Percentiles rank a stretch among this genome's conserved stretches.
phyloP scores from a whole-genome alignment of 1,140 invertebrate genomes.

The Rhopalosiphum maidis region DNA sequence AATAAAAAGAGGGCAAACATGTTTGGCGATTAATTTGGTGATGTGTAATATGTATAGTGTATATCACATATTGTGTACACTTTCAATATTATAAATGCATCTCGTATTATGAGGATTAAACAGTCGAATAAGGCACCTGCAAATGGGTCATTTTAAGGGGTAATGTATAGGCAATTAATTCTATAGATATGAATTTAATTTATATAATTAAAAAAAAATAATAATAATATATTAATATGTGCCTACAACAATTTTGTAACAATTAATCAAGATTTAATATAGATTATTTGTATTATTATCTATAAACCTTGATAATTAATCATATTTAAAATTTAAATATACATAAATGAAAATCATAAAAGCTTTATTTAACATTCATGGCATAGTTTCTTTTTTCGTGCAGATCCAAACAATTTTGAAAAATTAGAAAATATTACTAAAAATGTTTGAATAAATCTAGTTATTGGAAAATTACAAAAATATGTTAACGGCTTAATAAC shows the following conservation, averaged over 20 bases:
- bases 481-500: background rate
- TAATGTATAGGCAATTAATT: background rate
- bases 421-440: background rate
- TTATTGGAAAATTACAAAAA: background rate
- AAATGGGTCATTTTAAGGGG: background rate
- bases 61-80: background rate
- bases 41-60: background rate
- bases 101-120: background rate
- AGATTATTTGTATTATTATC: background rate
- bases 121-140: background rate
- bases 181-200: background rate
- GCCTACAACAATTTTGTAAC: background rate
- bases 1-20: background rate
- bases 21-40: background rate
- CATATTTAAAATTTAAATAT: background rate
- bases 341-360: background rate
- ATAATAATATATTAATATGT: background rate
- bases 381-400: background rate
- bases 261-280: too few species aligned
- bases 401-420: background rate
- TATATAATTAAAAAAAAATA: background rate
- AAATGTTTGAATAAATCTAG: background rate
- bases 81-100: background rate
- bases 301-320: background rate
- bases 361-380: background rate